A percentile compares a stretch with the other conserved stretches of the same genome.
Conservation (phyloP, 2,113 vertebrate species). For the Ancistrus triradiatus region DNA sequence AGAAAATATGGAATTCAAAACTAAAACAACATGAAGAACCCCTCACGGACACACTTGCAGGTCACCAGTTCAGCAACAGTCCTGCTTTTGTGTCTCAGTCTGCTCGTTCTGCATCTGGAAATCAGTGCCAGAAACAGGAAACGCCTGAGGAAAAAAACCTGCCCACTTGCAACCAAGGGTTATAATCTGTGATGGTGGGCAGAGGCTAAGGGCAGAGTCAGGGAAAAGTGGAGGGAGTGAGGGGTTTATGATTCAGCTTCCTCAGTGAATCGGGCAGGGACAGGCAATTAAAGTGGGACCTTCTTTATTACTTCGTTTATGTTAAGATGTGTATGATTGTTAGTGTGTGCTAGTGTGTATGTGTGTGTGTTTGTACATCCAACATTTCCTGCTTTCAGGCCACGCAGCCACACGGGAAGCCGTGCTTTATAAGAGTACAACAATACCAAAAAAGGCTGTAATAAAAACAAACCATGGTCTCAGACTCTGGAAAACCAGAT, state of each 20-base stretch:
- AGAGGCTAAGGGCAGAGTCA: too few relatives aligned
- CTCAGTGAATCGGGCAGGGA: not conserved
- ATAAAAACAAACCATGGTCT: conserved; percentile 13
- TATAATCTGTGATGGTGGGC: conserved; percentile 4
- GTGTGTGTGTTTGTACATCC: conserved; percentile 1
- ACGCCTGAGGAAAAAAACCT: not conserved
- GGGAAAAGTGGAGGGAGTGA: not conserved
- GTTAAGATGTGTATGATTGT: not conserved
- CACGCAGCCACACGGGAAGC: conserved; percentile 12
- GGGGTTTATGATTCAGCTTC: not conserved
- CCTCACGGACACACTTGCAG: conserved; percentile 9
- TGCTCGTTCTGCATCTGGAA: conserved; percentile 32
- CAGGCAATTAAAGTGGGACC: not conserved
- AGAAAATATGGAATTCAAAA: too few relatives aligned
- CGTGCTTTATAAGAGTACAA: conserved; percentile 10
- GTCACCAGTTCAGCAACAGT: conserved; percentile 21
- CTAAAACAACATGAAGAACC: not conserved
- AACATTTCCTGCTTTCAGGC: conserved; percentile 31
- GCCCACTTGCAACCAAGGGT: not conserved
- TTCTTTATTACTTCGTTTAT: not conserved
- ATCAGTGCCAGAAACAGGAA: conserved; percentile 15
- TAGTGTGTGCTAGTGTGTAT: conserved; percentile 15
- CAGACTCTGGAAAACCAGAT: not conserved
- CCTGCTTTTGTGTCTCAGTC: conserved; percentile 25
- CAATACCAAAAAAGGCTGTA: conserved; percentile 26